Conservation (phyloP, 2,113 vertebrate genomes). For the Smithornis capensis region DNA sequence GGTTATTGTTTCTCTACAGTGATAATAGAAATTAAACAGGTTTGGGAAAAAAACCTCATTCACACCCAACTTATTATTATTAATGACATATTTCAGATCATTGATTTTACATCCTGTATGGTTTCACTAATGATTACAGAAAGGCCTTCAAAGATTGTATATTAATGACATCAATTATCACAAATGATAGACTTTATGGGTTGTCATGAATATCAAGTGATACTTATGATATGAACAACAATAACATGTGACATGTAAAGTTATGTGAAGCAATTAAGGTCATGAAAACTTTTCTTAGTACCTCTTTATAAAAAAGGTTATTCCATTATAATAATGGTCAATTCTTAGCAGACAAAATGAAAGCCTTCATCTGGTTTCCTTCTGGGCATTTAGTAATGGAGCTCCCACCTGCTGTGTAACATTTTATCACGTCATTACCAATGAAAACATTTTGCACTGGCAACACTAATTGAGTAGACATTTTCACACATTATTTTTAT, state of each 20-base stretch:
- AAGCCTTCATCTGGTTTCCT: conserved; percentile 25
- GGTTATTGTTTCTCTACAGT: not conserved
- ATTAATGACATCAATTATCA: conserved; percentile 47
- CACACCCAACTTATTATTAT: conserved; percentile 40
- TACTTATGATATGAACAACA: not conserved
- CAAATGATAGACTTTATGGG: conserved; percentile 27
- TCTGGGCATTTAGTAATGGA: conserved; percentile 51
- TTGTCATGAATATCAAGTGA: conserved; percentile 33
- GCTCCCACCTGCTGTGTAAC: conserved; percentile 38
- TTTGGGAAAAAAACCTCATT: not conserved
- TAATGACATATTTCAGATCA: conserved; percentile 57
- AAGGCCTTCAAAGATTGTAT: conserved; percentile 38
- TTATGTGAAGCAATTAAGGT: conserved; percentile 47
- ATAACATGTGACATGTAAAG: conserved; percentile 7
- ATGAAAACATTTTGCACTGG: conserved; percentile 19
- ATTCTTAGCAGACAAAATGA: conserved; percentile 24
- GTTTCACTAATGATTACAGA: conserved; percentile 62
- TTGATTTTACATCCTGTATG: conserved; percentile 61
- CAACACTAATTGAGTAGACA: conserved; percentile 16
- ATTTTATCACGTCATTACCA: conserved; percentile 3
- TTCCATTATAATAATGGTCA: conserved; percentile 41
- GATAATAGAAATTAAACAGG: not conserved
- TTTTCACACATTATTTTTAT: conserved; percentile 25
- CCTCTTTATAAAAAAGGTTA: not conserved
- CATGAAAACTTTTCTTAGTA: not conserved